phyloP scores from a whole-genome alignment of 2,888 invertebrate genomes.

The Brachynemurus nebulosus region DNA sequence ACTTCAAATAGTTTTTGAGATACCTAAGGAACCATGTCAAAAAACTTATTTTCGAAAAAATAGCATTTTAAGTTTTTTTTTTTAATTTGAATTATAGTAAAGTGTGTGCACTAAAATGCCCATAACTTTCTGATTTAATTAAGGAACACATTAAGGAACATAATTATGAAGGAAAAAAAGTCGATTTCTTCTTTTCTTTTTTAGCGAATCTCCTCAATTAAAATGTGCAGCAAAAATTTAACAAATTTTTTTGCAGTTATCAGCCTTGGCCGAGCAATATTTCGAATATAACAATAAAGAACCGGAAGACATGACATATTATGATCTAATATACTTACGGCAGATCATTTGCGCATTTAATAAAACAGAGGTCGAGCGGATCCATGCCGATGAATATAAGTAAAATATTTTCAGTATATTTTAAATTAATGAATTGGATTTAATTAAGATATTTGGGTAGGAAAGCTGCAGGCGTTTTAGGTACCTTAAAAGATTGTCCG shows the following conservation, averaged over 20 bases:
- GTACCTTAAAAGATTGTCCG: conserved; percentile 34
- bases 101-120: no score
- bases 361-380: conserved; percentile 34
- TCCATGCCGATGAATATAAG: conserved; percentile 37
- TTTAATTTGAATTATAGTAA: no score
- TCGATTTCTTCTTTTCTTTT: background rate
- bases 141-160: no score
- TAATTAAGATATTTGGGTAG: conserved; percentile 18
- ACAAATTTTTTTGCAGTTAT: conserved; percentile 24
- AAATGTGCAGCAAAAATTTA: no score
- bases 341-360: conserved; percentile 45
- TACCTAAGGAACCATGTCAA: no score
- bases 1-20: no score
- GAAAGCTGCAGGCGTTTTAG: conserved; percentile 34
- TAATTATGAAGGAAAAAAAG: no score
- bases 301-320: conserved; percentile 40
- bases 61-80: no score
- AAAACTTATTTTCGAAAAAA: no score
- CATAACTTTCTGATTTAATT: no score
- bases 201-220: no score
- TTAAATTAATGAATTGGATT: background rate
- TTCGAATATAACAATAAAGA: conserved; percentile 38
- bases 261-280: conserved; percentile 36
- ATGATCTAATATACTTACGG: conserved; percentile 37
- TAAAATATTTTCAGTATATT: no score